Percentiles rank a stretch among this genome's conserved stretches.
phyloP scores from a whole-genome alignment of 1,140 invertebrate genomes.

The Meloidogyne exigua region DNA sequence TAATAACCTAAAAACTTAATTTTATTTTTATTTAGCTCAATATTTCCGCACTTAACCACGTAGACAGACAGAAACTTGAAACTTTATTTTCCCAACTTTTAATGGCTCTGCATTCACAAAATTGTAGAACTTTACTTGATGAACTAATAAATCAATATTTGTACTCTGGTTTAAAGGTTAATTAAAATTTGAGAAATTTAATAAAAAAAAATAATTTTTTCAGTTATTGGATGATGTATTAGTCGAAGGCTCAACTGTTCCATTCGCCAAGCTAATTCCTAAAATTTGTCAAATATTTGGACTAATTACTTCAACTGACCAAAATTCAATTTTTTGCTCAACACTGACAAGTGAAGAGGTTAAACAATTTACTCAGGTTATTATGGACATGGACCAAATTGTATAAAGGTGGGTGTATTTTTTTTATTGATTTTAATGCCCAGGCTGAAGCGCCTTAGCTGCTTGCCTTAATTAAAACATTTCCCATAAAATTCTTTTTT shows the following conservation, averaged over 20 bases:
- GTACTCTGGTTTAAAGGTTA: neutral
- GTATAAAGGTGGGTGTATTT: neutral
- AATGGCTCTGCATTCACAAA: neutral
- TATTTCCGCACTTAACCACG: neutral
- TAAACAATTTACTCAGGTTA: neutral
- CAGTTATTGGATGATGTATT: neutral
- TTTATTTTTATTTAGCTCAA: neutral
- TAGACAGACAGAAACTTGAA: neutral
- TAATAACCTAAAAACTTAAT: no score
- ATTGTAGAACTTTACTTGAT: neutral
- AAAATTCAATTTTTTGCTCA: neutral
- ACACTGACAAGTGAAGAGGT: neutral
- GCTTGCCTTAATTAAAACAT: no score
- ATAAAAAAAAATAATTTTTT: no score
- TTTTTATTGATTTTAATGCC: no score
- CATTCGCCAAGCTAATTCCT: neutral
- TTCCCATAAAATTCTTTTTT: no score
- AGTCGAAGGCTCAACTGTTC: neutral
- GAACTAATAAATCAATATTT: neutral
- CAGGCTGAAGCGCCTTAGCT: no score
- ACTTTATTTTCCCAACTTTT: neutral
- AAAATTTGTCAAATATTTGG: neutral
- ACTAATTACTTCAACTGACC: neutral
- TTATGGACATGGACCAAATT: neutral
- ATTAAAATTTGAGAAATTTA: neutral